Conservation (phyloP, 2,797 vertebrate species). For the Babyrousa celebensis region DNA sequence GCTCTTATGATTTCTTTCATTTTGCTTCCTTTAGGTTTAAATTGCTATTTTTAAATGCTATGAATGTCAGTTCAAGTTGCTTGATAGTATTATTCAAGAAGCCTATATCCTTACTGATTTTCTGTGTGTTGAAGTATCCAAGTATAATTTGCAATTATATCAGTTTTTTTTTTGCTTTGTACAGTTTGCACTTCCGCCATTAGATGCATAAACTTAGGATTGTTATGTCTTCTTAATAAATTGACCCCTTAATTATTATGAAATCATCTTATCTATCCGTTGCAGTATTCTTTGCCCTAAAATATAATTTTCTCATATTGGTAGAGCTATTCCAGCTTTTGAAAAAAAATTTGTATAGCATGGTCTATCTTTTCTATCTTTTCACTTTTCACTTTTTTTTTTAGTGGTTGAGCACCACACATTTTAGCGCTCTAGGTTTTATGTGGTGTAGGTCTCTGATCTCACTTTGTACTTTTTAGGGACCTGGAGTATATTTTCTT, state of each 20-base stretch:
- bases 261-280: background rate
- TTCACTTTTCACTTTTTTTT: background rate
- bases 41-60: background rate
- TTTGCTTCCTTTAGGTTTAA: slow-evolving; percentile 5
- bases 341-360: background rate
- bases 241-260: background rate
- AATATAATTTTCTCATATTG: slow-evolving; percentile 1
- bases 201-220: background rate
- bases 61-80: background rate
- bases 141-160: background rate
- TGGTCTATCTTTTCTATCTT: background rate
- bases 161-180: background rate
- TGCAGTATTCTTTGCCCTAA: background rate
- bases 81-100: background rate
- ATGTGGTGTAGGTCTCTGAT: background rate
- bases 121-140: background rate
- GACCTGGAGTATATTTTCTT: background rate
- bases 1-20: background rate
- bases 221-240: background rate
- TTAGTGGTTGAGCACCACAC: background rate
- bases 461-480: background rate
- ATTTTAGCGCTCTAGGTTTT: background rate
- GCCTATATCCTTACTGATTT: background rate
- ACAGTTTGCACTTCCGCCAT: slow-evolving; percentile 16
- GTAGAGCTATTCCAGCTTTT: background rate